phyloP scores from a whole-genome alignment of 2,113 vertebrate species.

The Pseudorhombus dupliciocellatus region DNA sequence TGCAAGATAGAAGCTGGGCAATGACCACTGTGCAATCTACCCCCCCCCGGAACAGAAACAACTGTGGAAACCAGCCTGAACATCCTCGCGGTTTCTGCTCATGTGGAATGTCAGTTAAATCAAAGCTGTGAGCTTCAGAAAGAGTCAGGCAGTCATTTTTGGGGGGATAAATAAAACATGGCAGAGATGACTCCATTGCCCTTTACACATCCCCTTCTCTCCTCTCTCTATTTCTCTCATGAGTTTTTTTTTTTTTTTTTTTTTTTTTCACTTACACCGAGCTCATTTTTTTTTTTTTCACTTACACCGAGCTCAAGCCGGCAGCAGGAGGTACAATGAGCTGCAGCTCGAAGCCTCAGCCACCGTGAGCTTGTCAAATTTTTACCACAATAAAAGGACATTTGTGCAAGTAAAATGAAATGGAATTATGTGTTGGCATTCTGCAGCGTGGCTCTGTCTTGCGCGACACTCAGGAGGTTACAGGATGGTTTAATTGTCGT shows the following conservation, averaged over 20 bases:
- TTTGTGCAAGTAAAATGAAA: background rate
- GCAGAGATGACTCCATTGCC: constrained; percentile 61
- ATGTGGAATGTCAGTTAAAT: constrained; percentile 69
- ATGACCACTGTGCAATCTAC: constrained; percentile 55
- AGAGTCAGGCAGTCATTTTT: constrained; percentile 59
- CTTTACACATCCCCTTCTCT: constrained; percentile 42
- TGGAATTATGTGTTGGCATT: background rate
- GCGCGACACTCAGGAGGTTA: background rate
- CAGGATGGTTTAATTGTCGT: background rate
- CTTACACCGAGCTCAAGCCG: constrained; percentile 5
- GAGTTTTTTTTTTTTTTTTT: too few relatives aligned
- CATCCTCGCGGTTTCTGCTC: constrained; percentile 53
- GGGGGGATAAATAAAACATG: constrained; percentile 76
- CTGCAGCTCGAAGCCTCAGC: constrained; percentile 2
- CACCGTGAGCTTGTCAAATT: constrained; percentile 2
- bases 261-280: too few relatives aligned
- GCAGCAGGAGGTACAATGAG: constrained; percentile 24
- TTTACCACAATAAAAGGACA: constrained; percentile 5
- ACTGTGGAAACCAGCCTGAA: constrained; percentile 41
- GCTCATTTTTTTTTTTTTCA: constrained; percentile 3
- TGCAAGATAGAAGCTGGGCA: constrained; percentile 63
- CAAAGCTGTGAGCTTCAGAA: constrained; percentile 62
- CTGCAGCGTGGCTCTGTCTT: background rate
- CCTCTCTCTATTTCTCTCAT: constrained; percentile 11
- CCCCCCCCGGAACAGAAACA: constrained; percentile 52